Evolutionary conservation across 1,140 invertebrate species (phyloP).

Genomic region (Magallana ariakensis): DNA sequence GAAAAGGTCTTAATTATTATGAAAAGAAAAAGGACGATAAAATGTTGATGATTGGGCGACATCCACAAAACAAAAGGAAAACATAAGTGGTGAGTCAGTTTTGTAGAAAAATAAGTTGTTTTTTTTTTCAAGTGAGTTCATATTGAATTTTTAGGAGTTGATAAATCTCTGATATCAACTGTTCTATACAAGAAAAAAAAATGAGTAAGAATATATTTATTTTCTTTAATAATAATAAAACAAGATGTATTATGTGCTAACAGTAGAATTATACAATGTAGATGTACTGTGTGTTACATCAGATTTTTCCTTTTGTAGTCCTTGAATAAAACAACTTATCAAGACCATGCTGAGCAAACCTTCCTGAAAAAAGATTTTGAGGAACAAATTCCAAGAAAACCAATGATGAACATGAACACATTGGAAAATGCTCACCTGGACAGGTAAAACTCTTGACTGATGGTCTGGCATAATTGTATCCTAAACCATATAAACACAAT

Average conservation of each 20-base stretch:
- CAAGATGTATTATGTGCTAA: background rate
- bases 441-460: slow-evolving; percentile 64
- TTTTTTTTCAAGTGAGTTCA: too few species aligned
- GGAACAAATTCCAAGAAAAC: slow-evolving; percentile 68
- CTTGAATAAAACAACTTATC: slow-evolving; percentile 75
- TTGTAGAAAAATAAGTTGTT: too few species aligned
- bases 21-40: too few species aligned
- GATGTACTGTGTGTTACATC: too few species aligned
- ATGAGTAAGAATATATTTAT: too few species aligned
- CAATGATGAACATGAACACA: slow-evolving; percentile 71
- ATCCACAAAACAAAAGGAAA: too few species aligned
- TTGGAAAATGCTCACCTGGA: slow-evolving; percentile 69
- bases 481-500: too few species aligned
- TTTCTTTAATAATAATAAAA: too few species aligned
- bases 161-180: background rate
- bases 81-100: too few species aligned
- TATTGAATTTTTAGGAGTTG: background rate
- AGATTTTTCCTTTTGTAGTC: slow-evolving; percentile 63
- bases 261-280: too few species aligned
- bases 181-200: background rate
- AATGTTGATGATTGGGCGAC: too few species aligned
- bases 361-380: slow-evolving; percentile 71
- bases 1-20: background rate
- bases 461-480: too few species aligned
- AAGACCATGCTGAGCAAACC: slow-evolving; percentile 72